Conservation (phyloP, 2,113 vertebrate species). For the Takifugu flavidus region DNA sequence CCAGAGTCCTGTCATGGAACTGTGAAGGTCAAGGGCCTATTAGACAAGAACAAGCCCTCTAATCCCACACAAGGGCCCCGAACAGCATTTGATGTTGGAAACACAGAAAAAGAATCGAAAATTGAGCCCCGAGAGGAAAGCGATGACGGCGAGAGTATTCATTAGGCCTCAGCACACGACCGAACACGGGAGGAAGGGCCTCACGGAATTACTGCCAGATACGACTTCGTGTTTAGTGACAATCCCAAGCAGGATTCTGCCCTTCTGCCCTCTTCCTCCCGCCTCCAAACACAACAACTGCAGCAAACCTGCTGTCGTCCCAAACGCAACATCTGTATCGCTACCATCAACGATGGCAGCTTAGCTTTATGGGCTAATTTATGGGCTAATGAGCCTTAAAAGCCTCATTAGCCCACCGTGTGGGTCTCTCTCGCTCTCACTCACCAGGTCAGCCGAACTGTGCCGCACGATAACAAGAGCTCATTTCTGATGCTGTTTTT, state of each 20-base stretch:
- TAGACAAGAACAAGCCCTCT: conserved; percentile 70
- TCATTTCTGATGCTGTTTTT: no score
- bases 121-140: conserved; percentile 48
- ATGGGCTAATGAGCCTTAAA: neutral
- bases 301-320: neutral
- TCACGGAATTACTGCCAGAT: conserved; percentile 34
- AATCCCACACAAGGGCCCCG: conserved; percentile 63
- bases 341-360: neutral
- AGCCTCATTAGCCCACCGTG: conserved; percentile 46
- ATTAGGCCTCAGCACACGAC: conserved; percentile 38
- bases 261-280: neutral
- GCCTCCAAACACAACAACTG: no score
- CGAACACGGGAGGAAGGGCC: conserved; percentile 30
- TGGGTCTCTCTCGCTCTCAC: conserved; percentile 6
- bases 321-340: neutral
- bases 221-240: conserved; percentile 17
- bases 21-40: conserved; percentile 83
- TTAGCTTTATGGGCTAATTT: neutral
- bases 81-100: conserved; percentile 63
- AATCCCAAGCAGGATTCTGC: conserved; percentile 13
- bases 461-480: conserved; percentile 31
- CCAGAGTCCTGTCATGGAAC: conserved; percentile 76
- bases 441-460: conserved; percentile 15
- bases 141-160: conserved; percentile 39
- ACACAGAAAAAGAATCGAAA: conserved; percentile 61